phyloP scores from a whole-genome alignment of 2,888 invertebrate genomes.

The Arctia plantaginis region DNA sequence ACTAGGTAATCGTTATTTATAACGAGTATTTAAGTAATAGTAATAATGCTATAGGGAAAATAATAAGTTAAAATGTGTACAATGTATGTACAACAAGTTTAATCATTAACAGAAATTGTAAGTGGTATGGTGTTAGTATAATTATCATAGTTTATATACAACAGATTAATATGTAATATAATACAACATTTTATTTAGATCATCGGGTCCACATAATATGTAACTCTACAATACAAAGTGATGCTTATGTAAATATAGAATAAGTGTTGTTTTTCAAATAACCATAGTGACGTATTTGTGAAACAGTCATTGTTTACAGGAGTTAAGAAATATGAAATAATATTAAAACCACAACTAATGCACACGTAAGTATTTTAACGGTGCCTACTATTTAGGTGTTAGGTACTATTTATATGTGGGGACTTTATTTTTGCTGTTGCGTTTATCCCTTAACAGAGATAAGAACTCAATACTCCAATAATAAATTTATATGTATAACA shows the following conservation, averaged over 20 bases:
- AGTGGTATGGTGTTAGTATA: constrained; percentile 1
- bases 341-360: constrained; percentile 1
- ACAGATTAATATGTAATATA: constrained; percentile 38
- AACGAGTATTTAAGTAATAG: background rate
- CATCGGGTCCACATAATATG: constrained; percentile 33
- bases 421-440: background rate
- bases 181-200: constrained; percentile 46
- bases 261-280: constrained; percentile 1
- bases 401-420: background rate
- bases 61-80: constrained; percentile 8
- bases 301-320: constrained; percentile 15
- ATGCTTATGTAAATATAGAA: constrained; percentile 5
- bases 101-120: constrained; percentile 3
- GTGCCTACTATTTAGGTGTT: constrained; percentile 4
- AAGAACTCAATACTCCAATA: no score
- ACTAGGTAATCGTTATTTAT: background rate
- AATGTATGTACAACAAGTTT: constrained; percentile 1
- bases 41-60: constrained; percentile 12
- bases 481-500: no score
- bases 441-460: background rate
- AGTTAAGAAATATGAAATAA: constrained; percentile 9
- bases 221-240: background rate
- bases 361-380: background rate
- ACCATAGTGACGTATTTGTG: constrained; percentile 7
- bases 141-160: constrained; percentile 44